A percentile compares a stretch with the other conserved stretches of the same genome.
Conservation (phyloP, 2,888 invertebrate genomes). For the Apodemia zela region DNA sequence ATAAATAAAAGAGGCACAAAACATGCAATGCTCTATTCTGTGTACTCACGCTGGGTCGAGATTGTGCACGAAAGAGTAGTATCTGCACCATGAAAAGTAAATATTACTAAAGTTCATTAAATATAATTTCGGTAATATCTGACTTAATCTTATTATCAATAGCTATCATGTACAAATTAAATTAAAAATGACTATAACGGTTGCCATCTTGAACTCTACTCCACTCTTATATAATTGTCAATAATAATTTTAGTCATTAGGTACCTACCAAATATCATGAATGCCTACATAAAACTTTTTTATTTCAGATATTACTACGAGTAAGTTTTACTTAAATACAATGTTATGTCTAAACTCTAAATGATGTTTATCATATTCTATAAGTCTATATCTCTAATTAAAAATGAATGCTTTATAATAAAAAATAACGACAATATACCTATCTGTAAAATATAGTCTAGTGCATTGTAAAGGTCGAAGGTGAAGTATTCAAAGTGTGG, state of each 20-base stretch:
- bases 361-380: no score
- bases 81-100: conserved; percentile 65
- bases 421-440: background rate
- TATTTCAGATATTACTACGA: no score
- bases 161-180: no score
- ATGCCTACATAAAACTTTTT: no score
- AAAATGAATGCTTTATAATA: background rate
- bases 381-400: no score
- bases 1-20: background rate
- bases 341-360: no score
- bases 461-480: conserved; percentile 50
- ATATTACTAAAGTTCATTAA: conserved; percentile 23
- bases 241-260: no score
- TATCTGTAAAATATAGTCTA: conserved; percentile 21
- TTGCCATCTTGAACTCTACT: no score
- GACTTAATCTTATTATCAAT: background rate
- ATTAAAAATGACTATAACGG: no score
- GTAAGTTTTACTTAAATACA: no score
- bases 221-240: no score
- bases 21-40: conserved; percentile 33
- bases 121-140: background rate
- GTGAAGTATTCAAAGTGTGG: conserved; percentile 49
- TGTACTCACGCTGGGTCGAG: conserved; percentile 73
- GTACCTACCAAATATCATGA: no score
- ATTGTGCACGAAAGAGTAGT: conserved; percentile 75